These are phyloP conservation scores for Salvelinus alpinus DNA, from an alignment of 2,113 vertebrate species.

Conservation along the genomic window DNA sequence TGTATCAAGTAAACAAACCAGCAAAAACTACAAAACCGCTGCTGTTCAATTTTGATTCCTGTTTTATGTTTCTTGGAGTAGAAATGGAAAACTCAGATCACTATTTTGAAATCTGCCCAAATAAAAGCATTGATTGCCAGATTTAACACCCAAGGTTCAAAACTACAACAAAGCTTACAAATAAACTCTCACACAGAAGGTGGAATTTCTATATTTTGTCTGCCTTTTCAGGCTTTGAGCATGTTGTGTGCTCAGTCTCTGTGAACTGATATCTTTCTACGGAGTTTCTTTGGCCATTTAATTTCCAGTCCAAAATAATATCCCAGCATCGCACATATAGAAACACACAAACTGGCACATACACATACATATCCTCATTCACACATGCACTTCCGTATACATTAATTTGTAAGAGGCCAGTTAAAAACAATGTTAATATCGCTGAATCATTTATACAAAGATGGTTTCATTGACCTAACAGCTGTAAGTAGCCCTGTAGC, in stretches of 20 bases:
- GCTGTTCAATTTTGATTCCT: slow-evolving; percentile 3
- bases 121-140: slow-evolving; percentile 44
- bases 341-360: neutral
- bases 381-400: neutral
- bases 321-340: neutral
- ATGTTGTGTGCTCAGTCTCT: too few species aligned
- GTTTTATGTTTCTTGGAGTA: neutral
- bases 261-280: too few species aligned
- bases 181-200: slow-evolving; percentile 22
- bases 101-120: neutral
- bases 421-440: slow-evolving; percentile 3
- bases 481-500: slow-evolving; percentile 2
- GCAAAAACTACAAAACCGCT: neutral
- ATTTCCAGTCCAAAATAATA: too few species aligned
- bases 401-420: neutral
- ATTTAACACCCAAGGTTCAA: slow-evolving; percentile 30
- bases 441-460: slow-evolving; percentile 24
- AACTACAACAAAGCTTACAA: slow-evolving; percentile 17
- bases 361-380: neutral
- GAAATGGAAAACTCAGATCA: neutral
- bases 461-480: neutral
- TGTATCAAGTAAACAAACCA: neutral
- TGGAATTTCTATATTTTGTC: neutral
- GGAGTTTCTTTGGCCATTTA: too few species aligned
- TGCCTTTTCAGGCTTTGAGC: neutral